These are phyloP conservation scores for Leuciscus waleckii DNA, from an alignment of 2,797 vertebrate genomes.

Conservation along the genomic window DNA sequence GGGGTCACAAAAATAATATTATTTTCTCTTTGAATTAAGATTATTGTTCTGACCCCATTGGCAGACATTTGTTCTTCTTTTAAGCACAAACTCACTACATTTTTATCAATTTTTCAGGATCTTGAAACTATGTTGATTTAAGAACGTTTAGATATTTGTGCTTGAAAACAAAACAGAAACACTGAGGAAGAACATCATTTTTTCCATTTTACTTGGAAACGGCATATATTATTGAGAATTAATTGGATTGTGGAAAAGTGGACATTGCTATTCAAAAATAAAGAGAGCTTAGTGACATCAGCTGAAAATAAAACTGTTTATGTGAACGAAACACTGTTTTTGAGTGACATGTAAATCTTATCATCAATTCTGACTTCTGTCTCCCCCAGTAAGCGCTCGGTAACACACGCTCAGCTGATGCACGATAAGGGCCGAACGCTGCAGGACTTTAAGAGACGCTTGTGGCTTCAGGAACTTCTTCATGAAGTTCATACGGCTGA, in stretches of 20 bases:
- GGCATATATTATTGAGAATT: not conserved
- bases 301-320: not conserved
- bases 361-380: not conserved
- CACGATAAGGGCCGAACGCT: conserved; percentile 95
- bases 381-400: conserved; percentile 85
- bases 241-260: not conserved
- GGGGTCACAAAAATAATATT: too few species aligned
- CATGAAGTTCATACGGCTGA: conserved; percentile 94
- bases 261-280: not conserved
- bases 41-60: too few species aligned
- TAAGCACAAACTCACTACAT: too few species aligned
- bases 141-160: not conserved
- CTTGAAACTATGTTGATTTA: not conserved
- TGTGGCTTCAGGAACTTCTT: conserved; percentile 92
- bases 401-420: conserved; percentile 94
- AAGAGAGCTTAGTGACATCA: not conserved
- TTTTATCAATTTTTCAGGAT: too few species aligned
- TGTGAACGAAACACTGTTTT: not conserved
- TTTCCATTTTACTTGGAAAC: not conserved
- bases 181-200: not conserved
- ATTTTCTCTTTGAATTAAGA: too few species aligned
- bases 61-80: too few species aligned
- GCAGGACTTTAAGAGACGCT: conserved; percentile 89
- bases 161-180: not conserved
- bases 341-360: not conserved